Percentiles rank a stretch among this genome's conserved stretches.
phyloP scores from a whole-genome alignment of 2,888 invertebrate species.

The Glaucopsyche alexis region DNA sequence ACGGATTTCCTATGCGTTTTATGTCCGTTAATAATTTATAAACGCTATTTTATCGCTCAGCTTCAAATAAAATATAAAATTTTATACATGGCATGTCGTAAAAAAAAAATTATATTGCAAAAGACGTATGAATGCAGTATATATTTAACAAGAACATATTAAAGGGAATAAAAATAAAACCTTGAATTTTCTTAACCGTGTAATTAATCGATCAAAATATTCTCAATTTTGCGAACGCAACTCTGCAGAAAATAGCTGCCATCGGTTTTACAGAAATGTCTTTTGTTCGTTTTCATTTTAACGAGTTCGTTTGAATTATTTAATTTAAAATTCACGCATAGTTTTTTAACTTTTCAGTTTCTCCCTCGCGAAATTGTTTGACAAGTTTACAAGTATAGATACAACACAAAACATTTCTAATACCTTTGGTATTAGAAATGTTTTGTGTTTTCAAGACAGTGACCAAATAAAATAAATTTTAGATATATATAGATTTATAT shows the following conservation, averaged over 20 bases:
- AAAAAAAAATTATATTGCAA: background rate
- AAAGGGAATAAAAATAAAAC: background rate
- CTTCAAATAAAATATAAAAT: background rate
- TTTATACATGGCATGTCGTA: background rate
- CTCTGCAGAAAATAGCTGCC: background rate
- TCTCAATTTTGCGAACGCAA: background rate
- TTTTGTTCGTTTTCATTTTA: too few species aligned
- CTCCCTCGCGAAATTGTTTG: too few species aligned
- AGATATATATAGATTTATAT: too few species aligned
- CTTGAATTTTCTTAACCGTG: background rate
- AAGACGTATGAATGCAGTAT: background rate
- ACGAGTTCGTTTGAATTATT: too few species aligned
- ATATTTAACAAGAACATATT: background rate
- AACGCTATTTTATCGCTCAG: background rate
- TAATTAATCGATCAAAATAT: background rate
- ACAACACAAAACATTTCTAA: too few species aligned
- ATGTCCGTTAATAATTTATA: background rate
- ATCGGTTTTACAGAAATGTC: too few species aligned
- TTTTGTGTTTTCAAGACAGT: too few species aligned
- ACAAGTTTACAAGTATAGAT: too few species aligned
- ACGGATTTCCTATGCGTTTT: conserved; percentile 5
- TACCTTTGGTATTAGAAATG: too few species aligned
- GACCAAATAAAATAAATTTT: too few species aligned
- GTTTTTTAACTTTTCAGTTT: too few species aligned
- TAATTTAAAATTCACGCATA: too few species aligned